Evolutionary conservation across 2,113 vertebrate species (phyloP).

Genomic region (Sitta europaea): DNA sequence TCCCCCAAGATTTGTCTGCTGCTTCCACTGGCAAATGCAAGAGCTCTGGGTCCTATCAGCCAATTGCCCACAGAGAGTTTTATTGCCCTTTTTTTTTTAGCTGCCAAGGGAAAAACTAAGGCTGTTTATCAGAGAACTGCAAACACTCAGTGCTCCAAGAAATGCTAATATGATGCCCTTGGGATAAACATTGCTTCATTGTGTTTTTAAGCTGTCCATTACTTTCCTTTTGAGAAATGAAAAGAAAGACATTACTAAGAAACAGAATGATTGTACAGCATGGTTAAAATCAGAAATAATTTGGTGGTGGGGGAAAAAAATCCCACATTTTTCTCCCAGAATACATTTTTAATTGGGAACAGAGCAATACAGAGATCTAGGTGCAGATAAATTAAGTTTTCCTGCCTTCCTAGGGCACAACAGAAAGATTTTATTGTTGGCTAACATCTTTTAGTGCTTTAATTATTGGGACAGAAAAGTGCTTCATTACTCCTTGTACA

Average conservation of each 20-base stretch:
- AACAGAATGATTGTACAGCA: not conserved
- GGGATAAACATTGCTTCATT: not conserved
- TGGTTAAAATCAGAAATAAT: slow-evolving; percentile 10
- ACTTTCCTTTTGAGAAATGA: not conserved
- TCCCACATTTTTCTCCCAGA: not conserved
- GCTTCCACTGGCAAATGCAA: not conserved
- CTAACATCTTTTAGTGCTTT: not conserved
- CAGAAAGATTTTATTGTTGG: not conserved
- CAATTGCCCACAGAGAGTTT: not conserved
- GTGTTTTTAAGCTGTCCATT: slow-evolving; percentile 17
- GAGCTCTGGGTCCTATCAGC: slow-evolving; percentile 13
- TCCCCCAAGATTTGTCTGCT: not conserved
- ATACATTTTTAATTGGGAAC: not conserved
- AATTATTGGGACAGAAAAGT: not conserved
- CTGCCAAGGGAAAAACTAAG: not conserved
- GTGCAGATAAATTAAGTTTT: not conserved
- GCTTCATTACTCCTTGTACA: not conserved
- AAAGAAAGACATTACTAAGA: not conserved
- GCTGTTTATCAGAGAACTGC: slow-evolving; percentile 13
- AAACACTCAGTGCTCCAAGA: slow-evolving; percentile 6
- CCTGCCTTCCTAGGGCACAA: not conserved
- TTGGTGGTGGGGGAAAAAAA: not conserved
- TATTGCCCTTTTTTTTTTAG: not conserved
- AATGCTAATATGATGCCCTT: not conserved
- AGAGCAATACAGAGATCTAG: not conserved